A percentile compares a stretch with the other conserved stretches of the same genome.
These are phyloP conservation scores for Gallinago stenura DNA, from an alignment of 2,797 vertebrate species.

Conservation along the genomic window DNA sequence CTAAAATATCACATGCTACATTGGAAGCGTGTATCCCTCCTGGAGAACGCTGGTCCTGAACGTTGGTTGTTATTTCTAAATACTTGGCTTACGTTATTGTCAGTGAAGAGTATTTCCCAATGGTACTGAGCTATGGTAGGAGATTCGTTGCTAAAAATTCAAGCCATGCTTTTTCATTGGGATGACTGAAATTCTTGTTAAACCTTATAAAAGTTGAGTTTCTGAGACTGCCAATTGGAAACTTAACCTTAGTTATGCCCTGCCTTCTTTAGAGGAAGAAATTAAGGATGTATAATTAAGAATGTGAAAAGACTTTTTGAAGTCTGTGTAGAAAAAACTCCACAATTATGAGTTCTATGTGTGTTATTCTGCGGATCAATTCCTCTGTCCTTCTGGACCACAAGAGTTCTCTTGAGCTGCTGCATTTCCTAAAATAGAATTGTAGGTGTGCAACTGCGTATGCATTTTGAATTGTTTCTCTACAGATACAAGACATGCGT, in stretches of 20 bases:
- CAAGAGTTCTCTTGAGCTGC: neutral
- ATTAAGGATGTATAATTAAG: neutral
- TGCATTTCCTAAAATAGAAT: neutral
- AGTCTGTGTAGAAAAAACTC: accelerated
- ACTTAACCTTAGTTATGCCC: neutral
- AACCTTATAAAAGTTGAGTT: neutral
- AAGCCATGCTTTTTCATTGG: neutral
- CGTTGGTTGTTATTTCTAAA: neutral
- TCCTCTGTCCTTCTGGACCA: neutral
- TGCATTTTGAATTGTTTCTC: neutral
- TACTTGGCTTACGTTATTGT: neutral
- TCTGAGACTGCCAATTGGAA: neutral
- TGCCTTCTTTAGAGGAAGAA: neutral
- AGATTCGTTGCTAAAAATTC: neutral
- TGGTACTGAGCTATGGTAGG: neutral
- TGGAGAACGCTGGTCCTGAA: neutral
- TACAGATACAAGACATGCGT: neutral
- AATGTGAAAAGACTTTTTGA: neutral
- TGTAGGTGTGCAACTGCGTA: neutral
- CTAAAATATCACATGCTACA: neutral
- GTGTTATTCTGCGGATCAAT: neutral
- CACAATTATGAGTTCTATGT: neutral
- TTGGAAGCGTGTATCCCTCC: neutral
- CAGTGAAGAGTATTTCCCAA: neutral
- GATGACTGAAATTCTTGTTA: neutral